phyloP scores from a whole-genome alignment of 2,888 invertebrate species.

The Xylota sylvarum region DNA sequence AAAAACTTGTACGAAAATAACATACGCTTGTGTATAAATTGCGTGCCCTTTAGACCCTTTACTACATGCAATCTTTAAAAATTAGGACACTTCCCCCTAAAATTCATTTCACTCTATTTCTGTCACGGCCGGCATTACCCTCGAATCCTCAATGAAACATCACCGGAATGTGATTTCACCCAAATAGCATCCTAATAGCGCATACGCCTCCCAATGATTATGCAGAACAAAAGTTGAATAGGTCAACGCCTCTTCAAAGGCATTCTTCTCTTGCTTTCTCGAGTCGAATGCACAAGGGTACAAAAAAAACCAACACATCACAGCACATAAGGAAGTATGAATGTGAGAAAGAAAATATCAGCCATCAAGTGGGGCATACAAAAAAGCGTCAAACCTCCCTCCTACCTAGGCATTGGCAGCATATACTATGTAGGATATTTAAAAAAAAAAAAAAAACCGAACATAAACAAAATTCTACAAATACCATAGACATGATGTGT shows the following conservation, averaged over 20 bases:
- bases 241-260: slow-evolving; percentile 76
- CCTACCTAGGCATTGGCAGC: background rate
- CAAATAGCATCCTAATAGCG: slow-evolving; percentile 51
- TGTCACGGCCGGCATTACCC: slow-evolving; percentile 11
- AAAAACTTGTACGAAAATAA: too few species aligned
- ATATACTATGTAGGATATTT: slow-evolving; percentile 42
- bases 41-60: too few species aligned
- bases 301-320: background rate
- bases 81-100: background rate
- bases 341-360: slow-evolving; percentile 17
- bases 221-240: slow-evolving; percentile 74
- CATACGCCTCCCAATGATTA: slow-evolving; percentile 37
- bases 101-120: background rate
- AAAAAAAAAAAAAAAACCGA: slow-evolving; percentile 23
- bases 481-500: slow-evolving; percentile 1
- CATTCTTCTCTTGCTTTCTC: slow-evolving; percentile 36
- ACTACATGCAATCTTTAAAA: too few species aligned
- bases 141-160: slow-evolving; percentile 21
- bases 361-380: background rate
- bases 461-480: slow-evolving; percentile 8
- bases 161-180: slow-evolving; percentile 57
- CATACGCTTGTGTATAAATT: too few species aligned
- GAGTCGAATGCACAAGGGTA: slow-evolving; percentile 5
- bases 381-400: background rate
- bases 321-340: slow-evolving; percentile 49